phyloP scores from a whole-genome alignment of 2,888 invertebrate genomes.

The Ophion costatus region DNA sequence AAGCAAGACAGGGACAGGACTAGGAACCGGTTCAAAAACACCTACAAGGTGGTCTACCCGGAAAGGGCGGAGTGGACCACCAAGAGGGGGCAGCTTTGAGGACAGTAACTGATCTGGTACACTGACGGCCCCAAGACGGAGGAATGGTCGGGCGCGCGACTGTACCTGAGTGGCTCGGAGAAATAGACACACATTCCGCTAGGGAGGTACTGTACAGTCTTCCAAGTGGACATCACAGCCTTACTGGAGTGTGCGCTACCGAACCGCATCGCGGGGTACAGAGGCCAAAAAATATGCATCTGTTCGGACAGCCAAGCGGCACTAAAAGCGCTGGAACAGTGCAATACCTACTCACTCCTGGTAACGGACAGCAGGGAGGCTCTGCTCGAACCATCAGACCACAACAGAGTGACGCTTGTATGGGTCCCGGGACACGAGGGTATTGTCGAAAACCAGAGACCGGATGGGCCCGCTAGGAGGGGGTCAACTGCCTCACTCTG shows the following conservation, averaged over 20 bases:
- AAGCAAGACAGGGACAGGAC: too few species aligned
- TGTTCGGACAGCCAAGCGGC: slow-evolving; percentile 34
- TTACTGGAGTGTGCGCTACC: slow-evolving; percentile 4
- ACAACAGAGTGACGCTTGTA: slow-evolving; percentile 26
- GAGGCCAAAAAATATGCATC: slow-evolving; percentile 22
- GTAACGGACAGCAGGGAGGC: slow-evolving; percentile 22
- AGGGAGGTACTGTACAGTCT: not conserved
- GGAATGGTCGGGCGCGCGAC: too few species aligned
- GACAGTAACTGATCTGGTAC: too few species aligned
- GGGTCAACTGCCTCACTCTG: not conserved
- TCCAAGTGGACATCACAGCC: slow-evolving; percentile 16
- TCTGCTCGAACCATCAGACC: slow-evolving; percentile 2
- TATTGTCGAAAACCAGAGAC: slow-evolving; percentile 31
- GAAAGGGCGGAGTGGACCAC: too few species aligned
- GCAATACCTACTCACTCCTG: not conserved
- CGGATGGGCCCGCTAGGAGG: slow-evolving; percentile 26
- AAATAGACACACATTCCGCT: too few species aligned
- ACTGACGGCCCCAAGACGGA: too few species aligned
- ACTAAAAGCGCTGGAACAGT: not conserved
- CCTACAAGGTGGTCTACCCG: too few species aligned
- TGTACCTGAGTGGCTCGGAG: too few species aligned
- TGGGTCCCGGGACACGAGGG: slow-evolving; percentile 36
- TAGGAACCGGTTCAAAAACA: too few species aligned
- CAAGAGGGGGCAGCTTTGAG: too few species aligned
- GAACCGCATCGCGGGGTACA: slow-evolving; percentile 3